A percentile compares a stretch with the other conserved stretches of the same genome.
These are phyloP conservation scores for Synanthedon vespiformis DNA, from an alignment of 2,888 invertebrate species.

Conservation along the genomic window DNA sequence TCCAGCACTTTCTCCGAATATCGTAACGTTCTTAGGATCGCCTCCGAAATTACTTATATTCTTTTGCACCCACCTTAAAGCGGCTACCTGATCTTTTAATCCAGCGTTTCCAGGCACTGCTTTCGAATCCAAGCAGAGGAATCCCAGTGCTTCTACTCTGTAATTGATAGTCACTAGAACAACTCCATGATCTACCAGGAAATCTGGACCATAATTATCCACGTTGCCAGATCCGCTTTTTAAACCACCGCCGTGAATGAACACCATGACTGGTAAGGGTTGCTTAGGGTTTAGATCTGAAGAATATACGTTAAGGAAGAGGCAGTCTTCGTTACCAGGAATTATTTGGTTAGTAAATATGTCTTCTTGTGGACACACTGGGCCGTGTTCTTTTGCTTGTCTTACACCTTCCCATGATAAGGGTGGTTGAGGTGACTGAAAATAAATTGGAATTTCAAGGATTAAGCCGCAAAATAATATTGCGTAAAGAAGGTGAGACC, in stretches of 20 bases:
- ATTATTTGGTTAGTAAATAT: slow-evolving; percentile 5
- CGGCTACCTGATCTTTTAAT: slow-evolving; percentile 45
- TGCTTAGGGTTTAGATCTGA: slow-evolving; percentile 14
- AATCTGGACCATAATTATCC: slow-evolving; percentile 64
- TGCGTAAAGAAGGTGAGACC: background rate
- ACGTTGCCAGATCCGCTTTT: slow-evolving; percentile 27
- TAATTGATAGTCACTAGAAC: slow-evolving; percentile 70
- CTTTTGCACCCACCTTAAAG: slow-evolving; percentile 28
- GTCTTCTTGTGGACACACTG: slow-evolving; percentile 6
- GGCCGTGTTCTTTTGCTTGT: slow-evolving; percentile 6
- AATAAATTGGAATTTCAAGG: background rate
- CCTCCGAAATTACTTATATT: slow-evolving; percentile 33
- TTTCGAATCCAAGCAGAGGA: slow-evolving; percentile 58
- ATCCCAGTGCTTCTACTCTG: slow-evolving; percentile 63
- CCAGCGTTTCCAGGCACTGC: slow-evolving; percentile 73
- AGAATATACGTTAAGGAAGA: slow-evolving; percentile 37
- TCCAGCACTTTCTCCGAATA: slow-evolving; percentile 38
- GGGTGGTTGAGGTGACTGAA: slow-evolving; percentile 7
- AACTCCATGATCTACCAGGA: slow-evolving; percentile 60
- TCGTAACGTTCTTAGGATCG: slow-evolving; percentile 25
- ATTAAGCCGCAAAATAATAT: background rate
- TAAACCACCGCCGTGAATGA: slow-evolving; percentile 37
- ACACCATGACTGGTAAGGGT: slow-evolving; percentile 33
- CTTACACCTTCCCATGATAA: slow-evolving; percentile 8
- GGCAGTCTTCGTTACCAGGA: slow-evolving; percentile 27